These are phyloP conservation scores for Peribatodes rhomboidaria DNA, from an alignment of 2,888 invertebrate genomes.

Conservation along the genomic window DNA sequence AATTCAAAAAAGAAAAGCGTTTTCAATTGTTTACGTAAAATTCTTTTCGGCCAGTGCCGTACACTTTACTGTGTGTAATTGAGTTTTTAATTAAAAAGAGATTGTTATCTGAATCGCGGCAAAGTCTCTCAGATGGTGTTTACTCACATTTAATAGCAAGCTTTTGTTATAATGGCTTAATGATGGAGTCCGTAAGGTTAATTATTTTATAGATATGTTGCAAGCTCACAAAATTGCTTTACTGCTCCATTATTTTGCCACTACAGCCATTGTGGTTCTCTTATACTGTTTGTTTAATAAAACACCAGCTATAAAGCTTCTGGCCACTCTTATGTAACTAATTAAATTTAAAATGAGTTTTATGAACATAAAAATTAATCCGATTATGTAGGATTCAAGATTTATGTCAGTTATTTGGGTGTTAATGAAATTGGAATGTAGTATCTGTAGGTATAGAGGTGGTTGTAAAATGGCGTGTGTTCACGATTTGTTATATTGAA, in stretches of 20 bases:
- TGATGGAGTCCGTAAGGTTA: slow-evolving; percentile 64
- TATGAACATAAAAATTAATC: slow-evolving; percentile 33
- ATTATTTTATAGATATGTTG: slow-evolving; percentile 67
- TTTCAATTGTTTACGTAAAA: slow-evolving; percentile 31
- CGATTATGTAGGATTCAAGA: slow-evolving; percentile 29
- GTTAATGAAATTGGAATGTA: slow-evolving; percentile 29
- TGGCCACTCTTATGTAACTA: slow-evolving; percentile 23
- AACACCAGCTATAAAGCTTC: slow-evolving; percentile 41
- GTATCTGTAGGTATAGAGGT: background rate
- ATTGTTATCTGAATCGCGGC: slow-evolving; percentile 60
- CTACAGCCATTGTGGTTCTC: slow-evolving; percentile 53
- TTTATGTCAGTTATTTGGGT: slow-evolving; percentile 29
- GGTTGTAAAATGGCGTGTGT: slow-evolving; percentile 32
- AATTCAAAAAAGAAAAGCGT: slow-evolving; percentile 25
- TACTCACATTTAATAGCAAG: slow-evolving; percentile 72
- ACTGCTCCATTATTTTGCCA: slow-evolving; percentile 57
- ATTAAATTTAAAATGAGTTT: slow-evolving; percentile 30
- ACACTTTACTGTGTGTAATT: slow-evolving; percentile 58
- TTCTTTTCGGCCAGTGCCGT: slow-evolving; percentile 28
- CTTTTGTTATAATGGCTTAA: slow-evolving; percentile 73
- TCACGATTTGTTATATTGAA: slow-evolving; percentile 26
- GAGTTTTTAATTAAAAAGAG: slow-evolving; percentile 58
- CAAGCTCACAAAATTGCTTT: slow-evolving; percentile 62
- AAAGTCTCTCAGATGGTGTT: slow-evolving; percentile 70
- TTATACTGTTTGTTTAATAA: slow-evolving; percentile 61